Evolutionary conservation across 2,113 vertebrate species (phyloP).

Genomic region (Martes martes): DNA sequence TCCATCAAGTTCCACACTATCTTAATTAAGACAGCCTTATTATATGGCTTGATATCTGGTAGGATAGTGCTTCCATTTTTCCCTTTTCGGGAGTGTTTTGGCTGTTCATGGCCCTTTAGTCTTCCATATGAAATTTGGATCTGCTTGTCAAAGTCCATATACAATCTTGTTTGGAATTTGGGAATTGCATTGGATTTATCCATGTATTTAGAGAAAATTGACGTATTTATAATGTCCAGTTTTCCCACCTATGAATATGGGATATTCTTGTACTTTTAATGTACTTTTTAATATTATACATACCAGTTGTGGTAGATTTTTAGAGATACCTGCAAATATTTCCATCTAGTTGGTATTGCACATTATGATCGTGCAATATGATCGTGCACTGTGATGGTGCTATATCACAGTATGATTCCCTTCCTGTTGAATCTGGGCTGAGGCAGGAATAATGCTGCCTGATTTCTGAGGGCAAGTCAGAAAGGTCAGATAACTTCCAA

Average conservation of each 20-base stretch:
- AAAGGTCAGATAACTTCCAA: neutral
- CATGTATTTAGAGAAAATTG: neutral
- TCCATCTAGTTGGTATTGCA: neutral
- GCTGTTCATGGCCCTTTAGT: neutral
- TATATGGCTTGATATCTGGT: neutral
- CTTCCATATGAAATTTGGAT: neutral
- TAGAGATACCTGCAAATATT: neutral
- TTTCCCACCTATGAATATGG: neutral
- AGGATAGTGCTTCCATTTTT: neutral
- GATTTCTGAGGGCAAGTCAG: neutral
- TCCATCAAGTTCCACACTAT: neutral
- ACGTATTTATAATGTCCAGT: neutral
- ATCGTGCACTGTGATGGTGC: neutral
- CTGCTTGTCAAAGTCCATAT: neutral
- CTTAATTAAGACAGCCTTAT: neutral
- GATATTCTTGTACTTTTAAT: neutral
- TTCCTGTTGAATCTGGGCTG: neutral
- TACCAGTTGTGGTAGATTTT: neutral
- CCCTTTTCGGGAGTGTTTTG: neutral
- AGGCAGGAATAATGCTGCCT: neutral
- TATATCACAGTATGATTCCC: neutral
- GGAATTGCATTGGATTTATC: neutral
- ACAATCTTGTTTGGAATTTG: neutral
- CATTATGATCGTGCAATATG: neutral
- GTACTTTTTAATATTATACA: neutral